Evolutionary conservation across 2,888 invertebrate species (phyloP).

Genomic region (Catocala fraxini): DNA sequence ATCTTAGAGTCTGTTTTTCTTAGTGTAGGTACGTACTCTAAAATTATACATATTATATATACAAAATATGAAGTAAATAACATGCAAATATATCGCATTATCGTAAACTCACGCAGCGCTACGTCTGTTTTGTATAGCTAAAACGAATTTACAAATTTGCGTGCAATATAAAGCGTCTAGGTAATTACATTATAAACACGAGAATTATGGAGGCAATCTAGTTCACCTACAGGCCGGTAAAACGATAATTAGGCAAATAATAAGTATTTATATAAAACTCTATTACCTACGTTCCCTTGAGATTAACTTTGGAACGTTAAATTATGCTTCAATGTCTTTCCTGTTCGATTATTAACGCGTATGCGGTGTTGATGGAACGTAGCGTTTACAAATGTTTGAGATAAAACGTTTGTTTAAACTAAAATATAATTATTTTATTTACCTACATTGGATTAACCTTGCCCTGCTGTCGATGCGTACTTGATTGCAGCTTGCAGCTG

Average conservation of each 20-base stretch:
- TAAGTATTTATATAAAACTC: not conserved
- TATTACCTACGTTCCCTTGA: slow-evolving; percentile 3
- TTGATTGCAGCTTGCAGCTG: slow-evolving; percentile 64
- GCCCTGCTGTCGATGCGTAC: slow-evolving; percentile 53
- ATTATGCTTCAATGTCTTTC: slow-evolving; percentile 3
- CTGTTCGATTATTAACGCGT: slow-evolving; percentile 3
- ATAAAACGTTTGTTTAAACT: not conserved
- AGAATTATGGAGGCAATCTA: not conserved
- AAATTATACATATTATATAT: too few relatives aligned
- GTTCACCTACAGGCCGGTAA: not conserved
- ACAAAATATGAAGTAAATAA: too few relatives aligned
- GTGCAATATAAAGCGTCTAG: slow-evolving; percentile 3
- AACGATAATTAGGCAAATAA: slow-evolving; percentile 3
- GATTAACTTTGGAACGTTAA: slow-evolving; percentile 1
- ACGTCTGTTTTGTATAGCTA: too few relatives aligned
- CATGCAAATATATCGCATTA: too few relatives aligned
- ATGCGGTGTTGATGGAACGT: not conserved
- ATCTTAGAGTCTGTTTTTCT: too few relatives aligned
- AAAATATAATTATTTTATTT: slow-evolving; percentile 21
- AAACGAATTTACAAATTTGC: slow-evolving; percentile 4
- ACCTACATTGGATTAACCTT: slow-evolving; percentile 65
- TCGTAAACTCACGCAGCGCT: too few relatives aligned
- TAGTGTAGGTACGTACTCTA: too few relatives aligned
- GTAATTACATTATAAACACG: slow-evolving; percentile 8
- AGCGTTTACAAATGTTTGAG: not conserved